Base-by-base conservation (phyloP, 2,113 vertebrate genomes). In the Rhizomys pruinosus region DNA sequence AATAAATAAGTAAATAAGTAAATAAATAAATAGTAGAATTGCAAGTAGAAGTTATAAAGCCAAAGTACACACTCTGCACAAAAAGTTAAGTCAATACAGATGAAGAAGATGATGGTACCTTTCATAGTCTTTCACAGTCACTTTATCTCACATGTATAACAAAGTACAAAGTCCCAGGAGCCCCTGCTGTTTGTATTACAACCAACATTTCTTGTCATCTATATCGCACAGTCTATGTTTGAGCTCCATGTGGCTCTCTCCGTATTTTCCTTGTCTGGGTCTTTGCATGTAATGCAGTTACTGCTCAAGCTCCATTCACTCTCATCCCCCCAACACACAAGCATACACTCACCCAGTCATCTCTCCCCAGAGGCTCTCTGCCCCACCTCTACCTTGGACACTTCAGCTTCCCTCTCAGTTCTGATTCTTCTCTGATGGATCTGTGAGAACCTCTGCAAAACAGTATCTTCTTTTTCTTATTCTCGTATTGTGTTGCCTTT, bases 41-140 rank as follows among this genome's bases (percentile, higher is more conserved):
- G 64, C 42, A 96, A 87, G 68, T 22, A 74, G 39, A 94, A 44
- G 27, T 69, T 93, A 25, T 76, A 76, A 92, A 81, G 52, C n/a
- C 19, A 64, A 80, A 73, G 2, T 23, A 3, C 7, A 63, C 19
- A 42, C 44, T 37, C 39, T n/a, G n/a, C 69, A 37, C 22, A 11
- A 2, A 1, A 29, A 63, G 44, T 25, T 84, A 32, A 15, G n/a
- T 3, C 2, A 47, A 23, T 72, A 73, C 34, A 0, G 15, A 78
- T 7, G 23, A 34, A 78, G 74, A 74, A 25, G 7, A 52, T 37
- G 1, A 23, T 68, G 39, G 42, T 73, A 2, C 19, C 88, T 80
- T 84, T 25, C n/a, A 44, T 19, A 15, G 1, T 66, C 66, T 80
- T 79, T 47, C 20, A 47, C 13, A 77, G 47, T n/a, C 29, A 22